Percentiles rank a stretch among this genome's conserved stretches.
phyloP scores from a whole-genome alignment of 2,797 vertebrate genomes.

The Hippocampus kuda region DNA sequence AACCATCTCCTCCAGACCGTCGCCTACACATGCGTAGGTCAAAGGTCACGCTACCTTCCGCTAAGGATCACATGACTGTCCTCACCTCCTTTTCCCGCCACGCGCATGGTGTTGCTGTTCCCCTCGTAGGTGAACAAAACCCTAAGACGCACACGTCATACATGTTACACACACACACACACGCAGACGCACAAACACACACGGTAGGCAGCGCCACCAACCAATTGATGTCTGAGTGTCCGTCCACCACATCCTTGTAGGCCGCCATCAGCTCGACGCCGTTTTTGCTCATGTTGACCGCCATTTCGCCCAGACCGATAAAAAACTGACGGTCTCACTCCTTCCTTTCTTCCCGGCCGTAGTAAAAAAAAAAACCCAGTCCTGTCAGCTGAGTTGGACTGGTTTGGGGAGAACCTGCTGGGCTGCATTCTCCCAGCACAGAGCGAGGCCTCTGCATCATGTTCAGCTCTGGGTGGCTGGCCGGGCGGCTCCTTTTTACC shows the following conservation, averaged over 20 bases:
- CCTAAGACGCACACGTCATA: constrained; percentile 58
- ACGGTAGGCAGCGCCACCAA: constrained; percentile 38
- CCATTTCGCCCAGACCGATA: constrained; percentile 51
- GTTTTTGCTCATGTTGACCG: constrained; percentile 81
- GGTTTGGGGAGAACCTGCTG: constrained; percentile 3
- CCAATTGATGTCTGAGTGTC: constrained; percentile 74
- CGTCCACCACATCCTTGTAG: constrained; percentile 73
- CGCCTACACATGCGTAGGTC: constrained; percentile 65
- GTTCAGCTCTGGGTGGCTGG: neutral
- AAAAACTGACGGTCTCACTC: too few relatives aligned
- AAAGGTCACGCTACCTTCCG: neutral
- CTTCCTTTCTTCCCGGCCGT: neutral
- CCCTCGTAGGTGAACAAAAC: constrained; percentile 85
- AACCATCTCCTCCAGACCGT: constrained; percentile 84
- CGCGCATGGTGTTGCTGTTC: constrained; percentile 79
- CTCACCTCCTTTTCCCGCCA: constrained; percentile 82
- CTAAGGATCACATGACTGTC: neutral
- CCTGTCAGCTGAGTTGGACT: neutral
- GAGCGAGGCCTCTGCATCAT: neutral
- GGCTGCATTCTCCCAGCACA: neutral
- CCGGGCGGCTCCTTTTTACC: too few relatives aligned
- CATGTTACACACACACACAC: neutral
- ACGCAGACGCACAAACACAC: too few relatives aligned
- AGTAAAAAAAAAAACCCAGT: neutral
- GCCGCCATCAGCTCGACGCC: constrained; percentile 71